Percentiles rank a stretch among this genome's conserved stretches.
These are phyloP conservation scores for Catamblyrhynchus diadema DNA, from an alignment of 2,797 vertebrate species.

Conservation along the genomic window DNA sequence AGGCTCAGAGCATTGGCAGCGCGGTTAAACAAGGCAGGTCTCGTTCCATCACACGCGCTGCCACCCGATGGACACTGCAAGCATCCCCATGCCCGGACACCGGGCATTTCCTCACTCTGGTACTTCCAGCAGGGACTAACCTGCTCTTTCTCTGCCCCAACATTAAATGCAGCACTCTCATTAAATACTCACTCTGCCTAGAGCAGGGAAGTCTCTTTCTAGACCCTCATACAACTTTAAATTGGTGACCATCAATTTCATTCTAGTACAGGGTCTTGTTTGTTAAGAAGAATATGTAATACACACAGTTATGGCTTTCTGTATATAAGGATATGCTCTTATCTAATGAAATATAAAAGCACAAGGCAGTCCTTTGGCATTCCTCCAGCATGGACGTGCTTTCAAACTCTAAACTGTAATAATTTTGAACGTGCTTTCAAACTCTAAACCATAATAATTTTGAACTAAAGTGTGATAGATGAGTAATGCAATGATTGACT, in stretches of 20 bases:
- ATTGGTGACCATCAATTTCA: neutral
- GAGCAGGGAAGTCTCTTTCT: neutral
- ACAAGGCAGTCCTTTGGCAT: neutral
- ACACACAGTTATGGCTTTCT: neutral
- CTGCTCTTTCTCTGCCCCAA: neutral
- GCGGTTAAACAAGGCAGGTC: accelerated
- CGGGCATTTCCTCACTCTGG: accelerated
- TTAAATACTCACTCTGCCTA: neutral
- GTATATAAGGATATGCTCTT: neutral
- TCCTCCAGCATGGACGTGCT: neutral
- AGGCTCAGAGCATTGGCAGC: accelerated
- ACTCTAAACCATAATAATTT: neutral
- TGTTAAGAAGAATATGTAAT: neutral
- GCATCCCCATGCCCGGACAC: accelerated
- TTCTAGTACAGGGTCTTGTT: neutral
- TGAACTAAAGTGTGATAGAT: neutral
- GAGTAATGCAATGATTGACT: too few species aligned
- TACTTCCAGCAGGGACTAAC: accelerated
- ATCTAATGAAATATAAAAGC: neutral
- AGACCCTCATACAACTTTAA: neutral
- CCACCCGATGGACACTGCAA: neutral
- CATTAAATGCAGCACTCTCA: neutral
- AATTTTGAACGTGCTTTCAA: neutral
- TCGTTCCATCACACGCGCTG: neutral
- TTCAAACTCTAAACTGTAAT: neutral